Evolutionary conservation across 2,113 vertebrate genomes (phyloP), one percentile per base, ranked within the genome.

Genomic region (Chinchilla lanigera): DNA sequence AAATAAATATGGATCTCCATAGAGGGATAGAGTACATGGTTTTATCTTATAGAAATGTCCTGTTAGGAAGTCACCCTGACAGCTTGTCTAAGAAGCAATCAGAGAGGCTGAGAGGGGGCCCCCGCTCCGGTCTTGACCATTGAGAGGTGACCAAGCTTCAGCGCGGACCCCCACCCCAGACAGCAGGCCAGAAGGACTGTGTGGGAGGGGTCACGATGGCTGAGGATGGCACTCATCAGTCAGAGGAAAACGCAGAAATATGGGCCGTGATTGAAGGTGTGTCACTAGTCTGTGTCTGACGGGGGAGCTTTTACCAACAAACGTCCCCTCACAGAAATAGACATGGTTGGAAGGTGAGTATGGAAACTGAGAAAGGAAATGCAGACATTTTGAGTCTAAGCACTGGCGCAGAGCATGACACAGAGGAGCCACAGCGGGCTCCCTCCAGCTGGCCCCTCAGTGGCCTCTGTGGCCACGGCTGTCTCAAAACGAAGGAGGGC

Each of bases 401-500:
- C 77, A 5, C 47, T 54, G 77, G 17, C 30, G 10, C 3, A 71
- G 69, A 30, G 1, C 7, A 67, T 65, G 30, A 24, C 16, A 35
- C 0, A 0, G 20, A 41, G 20, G 61, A 28, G 5, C 4, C 17
- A 0, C 3, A 7, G 20, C 12, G 33, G 50, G 33, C 60, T 47
- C 38, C 12, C 3, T 0, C 35, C 5, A 2, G 54, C 6, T 30
- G 5, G 5, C 22, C 54, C 71, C 35, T 85, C 60, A 26, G 7
- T 3, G 47, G 73, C 73, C 24, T 58, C 28, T 56, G 2, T 22
- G 35, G 71, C 47, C 63, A 73, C 2, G 2, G 0, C 13, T 58
- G n/a, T 35, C 52, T 61, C 30, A 35, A 69, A 86, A 95, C 63
- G 93, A 90, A 73, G 81, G 90, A 94, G 67, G 78, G 67, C 28